Conservation (phyloP, 2,113 vertebrate genomes). For the Plecotus auritus region DNA sequence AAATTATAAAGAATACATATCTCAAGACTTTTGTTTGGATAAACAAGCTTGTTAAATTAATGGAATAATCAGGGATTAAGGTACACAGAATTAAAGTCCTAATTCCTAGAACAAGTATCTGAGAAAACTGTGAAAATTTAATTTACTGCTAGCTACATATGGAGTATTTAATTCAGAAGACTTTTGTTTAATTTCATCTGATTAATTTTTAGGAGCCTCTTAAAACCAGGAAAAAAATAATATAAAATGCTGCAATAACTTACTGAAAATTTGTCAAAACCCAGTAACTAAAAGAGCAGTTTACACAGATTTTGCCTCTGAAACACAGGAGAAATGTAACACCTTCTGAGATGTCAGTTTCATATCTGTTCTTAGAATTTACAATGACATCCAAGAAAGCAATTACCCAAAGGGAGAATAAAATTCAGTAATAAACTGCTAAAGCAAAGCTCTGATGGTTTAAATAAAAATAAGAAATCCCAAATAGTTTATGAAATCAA, state of each 20-base stretch:
- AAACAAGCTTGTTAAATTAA: slow-evolving; percentile 26
- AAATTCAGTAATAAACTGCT: background rate
- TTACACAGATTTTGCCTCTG: background rate
- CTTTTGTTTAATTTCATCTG: slow-evolving; percentile 25
- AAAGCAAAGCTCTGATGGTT: background rate
- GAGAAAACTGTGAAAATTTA: background rate
- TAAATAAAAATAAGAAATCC: background rate
- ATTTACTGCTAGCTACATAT: background rate
- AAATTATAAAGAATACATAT: background rate
- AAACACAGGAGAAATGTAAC: background rate
- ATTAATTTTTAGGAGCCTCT: slow-evolving; percentile 8
- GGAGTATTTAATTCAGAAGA: slow-evolving; percentile 16
- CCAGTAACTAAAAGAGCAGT: background rate
- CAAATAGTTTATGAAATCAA: slow-evolving; percentile 10
- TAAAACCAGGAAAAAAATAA: slow-evolving; percentile 3
- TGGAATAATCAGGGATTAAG: slow-evolving; percentile 19
- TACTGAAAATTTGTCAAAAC: background rate
- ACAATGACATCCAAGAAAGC: background rate
- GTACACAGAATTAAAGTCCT: slow-evolving; percentile 27
- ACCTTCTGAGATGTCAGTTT: background rate
- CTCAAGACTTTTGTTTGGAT: slow-evolving; percentile 7
- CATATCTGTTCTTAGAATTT: background rate
- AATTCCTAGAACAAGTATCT: slow-evolving; percentile 23
- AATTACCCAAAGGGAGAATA: background rate
- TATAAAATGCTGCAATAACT: background rate